Evolutionary conservation across 2,113 vertebrate species (phyloP).

Genomic region (Chitala chitala): DNA sequence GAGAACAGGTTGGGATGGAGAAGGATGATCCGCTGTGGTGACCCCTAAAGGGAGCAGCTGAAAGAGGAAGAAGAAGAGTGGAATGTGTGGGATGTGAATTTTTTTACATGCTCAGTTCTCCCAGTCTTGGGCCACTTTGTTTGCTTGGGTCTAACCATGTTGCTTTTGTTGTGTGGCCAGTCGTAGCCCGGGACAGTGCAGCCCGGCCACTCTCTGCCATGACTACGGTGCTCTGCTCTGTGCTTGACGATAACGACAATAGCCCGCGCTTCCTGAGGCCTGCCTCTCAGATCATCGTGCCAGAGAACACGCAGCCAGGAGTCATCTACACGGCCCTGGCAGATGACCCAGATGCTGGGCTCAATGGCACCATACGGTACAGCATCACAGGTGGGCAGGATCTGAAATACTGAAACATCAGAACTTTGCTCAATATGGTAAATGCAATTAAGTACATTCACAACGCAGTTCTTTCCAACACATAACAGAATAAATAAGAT

Average conservation of each 20-base stretch:
- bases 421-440: no score
- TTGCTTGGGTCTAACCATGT: no score
- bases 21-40: no score
- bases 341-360: constrained; percentile 70
- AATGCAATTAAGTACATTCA: no score
- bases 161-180: constrained; percentile 44
- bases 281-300: constrained; percentile 60
- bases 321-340: constrained; percentile 62
- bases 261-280: constrained; percentile 67
- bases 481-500: no score
- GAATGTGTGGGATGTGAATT: no score
- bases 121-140: no score
- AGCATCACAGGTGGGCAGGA: constrained; percentile 69
- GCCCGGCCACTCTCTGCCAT: constrained; percentile 60
- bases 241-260: constrained; percentile 85
- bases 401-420: not conserved
- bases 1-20: no score
- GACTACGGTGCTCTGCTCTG: constrained; percentile 62
- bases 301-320: constrained; percentile 76
- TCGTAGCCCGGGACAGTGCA: constrained; percentile 74
- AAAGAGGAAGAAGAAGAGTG: no score
- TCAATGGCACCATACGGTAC: constrained; percentile 72
- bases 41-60: no score
- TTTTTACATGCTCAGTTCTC: no score
- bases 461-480: no score